A percentile compares a stretch with the other conserved stretches of the same genome.
phyloP scores from a whole-genome alignment of 2,113 vertebrate genomes.

The Phaetusa simplex region DNA sequence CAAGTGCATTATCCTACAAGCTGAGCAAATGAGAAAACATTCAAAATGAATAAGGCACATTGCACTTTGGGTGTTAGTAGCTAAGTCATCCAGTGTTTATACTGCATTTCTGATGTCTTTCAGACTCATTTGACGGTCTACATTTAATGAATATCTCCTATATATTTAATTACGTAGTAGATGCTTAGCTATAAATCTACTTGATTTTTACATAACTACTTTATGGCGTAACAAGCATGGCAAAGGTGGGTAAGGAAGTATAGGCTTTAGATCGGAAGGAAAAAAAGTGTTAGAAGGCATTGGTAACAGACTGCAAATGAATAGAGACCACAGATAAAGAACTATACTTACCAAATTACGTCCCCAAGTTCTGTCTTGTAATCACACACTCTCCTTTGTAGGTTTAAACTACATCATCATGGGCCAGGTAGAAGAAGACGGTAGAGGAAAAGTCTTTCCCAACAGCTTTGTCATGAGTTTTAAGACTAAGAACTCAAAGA shows the following conservation, averaged over 20 bases:
- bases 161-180: background rate
- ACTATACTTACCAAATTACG: background rate
- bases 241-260: background rate
- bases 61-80: background rate
- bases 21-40: background rate
- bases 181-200: background rate
- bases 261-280: background rate
- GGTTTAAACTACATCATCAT: conserved; percentile 98
- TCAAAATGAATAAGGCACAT: background rate
- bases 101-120: background rate
- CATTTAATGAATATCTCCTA: background rate
- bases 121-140: background rate
- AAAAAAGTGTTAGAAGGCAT: background rate
- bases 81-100: background rate
- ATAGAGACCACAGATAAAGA: background rate
- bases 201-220: background rate
- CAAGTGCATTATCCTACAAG: background rate
- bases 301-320: background rate
- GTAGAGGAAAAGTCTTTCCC: conserved; percentile 87
- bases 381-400: conserved; percentile 66
- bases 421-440: conserved; percentile 92
- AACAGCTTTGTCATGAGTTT: conserved; percentile 91
- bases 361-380: background rate
- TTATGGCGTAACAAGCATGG: background rate
- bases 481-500: conserved; percentile 93